phyloP scores from a whole-genome alignment of 2,888 invertebrate genomes.

The Epirrhoe tristata region DNA sequence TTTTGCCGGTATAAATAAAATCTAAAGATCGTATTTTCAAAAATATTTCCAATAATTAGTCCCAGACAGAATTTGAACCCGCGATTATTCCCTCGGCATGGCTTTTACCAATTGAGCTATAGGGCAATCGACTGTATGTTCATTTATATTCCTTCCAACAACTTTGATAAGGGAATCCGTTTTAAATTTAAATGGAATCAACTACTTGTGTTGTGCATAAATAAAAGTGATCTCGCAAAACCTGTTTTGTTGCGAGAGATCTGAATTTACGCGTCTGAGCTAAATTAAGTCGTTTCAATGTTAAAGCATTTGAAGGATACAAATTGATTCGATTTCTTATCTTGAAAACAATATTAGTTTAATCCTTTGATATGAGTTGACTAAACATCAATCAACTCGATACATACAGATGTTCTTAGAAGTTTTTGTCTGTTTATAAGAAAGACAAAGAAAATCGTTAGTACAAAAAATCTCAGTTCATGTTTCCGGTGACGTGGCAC shows the following conservation, averaged over 20 bases:
- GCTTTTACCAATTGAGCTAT: too few relatives aligned
- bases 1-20: neutral
- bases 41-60: too few relatives aligned
- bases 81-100: too few relatives aligned
- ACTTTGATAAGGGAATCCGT: constrained; percentile 26
- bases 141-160: neutral
- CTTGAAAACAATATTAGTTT: neutral
- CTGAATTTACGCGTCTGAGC: constrained; percentile 37
- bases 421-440: constrained; percentile 1
- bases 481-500: constrained; percentile 33
- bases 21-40: too few relatives aligned
- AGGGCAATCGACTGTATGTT: too few relatives aligned
- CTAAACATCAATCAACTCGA: constrained; percentile 1
- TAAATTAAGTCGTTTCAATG: constrained; percentile 50
- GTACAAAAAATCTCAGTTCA: constrained; percentile 7
- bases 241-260: constrained; percentile 51
- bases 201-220: constrained; percentile 47
- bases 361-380: neutral
- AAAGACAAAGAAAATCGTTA: constrained; percentile 1
- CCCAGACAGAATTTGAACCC: too few relatives aligned
- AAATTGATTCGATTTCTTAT: constrained; percentile 30
- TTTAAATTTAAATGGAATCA: constrained; percentile 42
- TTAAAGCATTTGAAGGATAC: constrained; percentile 34
- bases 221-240: constrained; percentile 53
- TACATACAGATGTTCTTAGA: neutral